phyloP scores from a whole-genome alignment of 2,113 vertebrate genomes.

The Rallus limicola region DNA sequence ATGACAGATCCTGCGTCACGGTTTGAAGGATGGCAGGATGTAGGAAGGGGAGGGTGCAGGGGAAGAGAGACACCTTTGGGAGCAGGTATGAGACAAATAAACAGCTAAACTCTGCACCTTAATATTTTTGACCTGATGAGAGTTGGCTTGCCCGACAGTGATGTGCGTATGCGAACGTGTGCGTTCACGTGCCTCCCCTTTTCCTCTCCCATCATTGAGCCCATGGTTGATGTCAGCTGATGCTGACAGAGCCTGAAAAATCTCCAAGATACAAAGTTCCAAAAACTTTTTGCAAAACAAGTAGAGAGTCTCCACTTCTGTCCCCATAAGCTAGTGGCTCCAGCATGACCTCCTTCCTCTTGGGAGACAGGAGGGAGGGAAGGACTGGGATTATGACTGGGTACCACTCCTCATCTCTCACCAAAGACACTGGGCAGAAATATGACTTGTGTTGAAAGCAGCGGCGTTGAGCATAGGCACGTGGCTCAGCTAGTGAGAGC shows the following conservation, averaged over 20 bases:
- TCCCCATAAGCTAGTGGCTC: not conserved
- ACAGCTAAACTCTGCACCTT: not conserved
- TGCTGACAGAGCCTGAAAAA: not conserved
- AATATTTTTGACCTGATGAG: not conserved
- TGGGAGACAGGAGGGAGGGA: not conserved
- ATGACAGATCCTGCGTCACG: rapidly evolving
- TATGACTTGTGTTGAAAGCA: rapidly evolving
- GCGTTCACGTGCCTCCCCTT: not conserved
- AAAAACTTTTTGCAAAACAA: not conserved
- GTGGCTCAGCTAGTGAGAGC: rapidly evolving
- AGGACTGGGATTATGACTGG: not conserved
- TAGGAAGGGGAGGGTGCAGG: no score
- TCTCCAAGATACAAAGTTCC: not conserved
- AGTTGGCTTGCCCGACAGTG: not conserved
- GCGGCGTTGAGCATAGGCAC: rapidly evolving
- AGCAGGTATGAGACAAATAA: not conserved
- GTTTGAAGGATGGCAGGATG: not conserved
- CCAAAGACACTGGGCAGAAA: rapidly evolving
- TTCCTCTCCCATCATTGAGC: not conserved
- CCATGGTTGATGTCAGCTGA: not conserved
- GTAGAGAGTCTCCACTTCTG: not conserved
- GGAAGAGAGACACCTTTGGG: not conserved
- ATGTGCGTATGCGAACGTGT: rapidly evolving
- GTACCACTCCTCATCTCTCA: no score
- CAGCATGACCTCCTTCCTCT: not conserved